Evolutionary conservation across 1,140 invertebrate species (phyloP), one percentile per base, ranked within the genome.

Genomic region (Bacillus rossius): DNA sequence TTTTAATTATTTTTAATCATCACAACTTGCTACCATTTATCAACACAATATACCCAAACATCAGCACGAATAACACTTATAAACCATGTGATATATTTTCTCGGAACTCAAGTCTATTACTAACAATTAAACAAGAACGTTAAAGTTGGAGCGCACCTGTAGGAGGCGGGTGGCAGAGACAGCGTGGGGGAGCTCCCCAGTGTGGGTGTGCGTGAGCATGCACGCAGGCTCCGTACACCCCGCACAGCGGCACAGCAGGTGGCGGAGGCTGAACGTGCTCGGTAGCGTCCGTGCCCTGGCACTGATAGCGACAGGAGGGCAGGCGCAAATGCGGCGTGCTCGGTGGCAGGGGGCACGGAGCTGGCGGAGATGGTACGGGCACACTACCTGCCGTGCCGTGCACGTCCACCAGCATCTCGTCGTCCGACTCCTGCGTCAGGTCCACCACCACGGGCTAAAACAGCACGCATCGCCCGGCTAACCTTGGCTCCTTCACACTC

Each of bases 361-460:
- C 19, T 14, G 53, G n/a, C 4, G 53, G 23, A 19, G 14, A 43
- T 5, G 38, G 37, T 14, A 7, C 22, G 10, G 53, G 29, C 20
- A 40, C 13, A 45, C 53, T 34, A 10, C 29, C 10, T 10, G 10
- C 29, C 4, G 29, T 10, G 4, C 5, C 19, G 55, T 59, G 25
- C 20, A 29, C 48, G 19, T 1, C 48, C 16, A 29, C 23, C 29
- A 3, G 43, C 59, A 57, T 49, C 57, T 79, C 79, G 70, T 84
- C 82, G 69, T 85, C 83, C 62, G 83, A 83, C 55, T 84, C 84
- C 63, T 80, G 77, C 23, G 84, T 86, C 57, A 86, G 71, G 73
- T 87, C 84, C 45, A 87, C 83, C 14, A 85, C 72, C 48, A 79
- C 40, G 8, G 38, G 50, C 57, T 59, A 26, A 2, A 59, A 59